Evolutionary conservation across 2,888 invertebrate genomes (phyloP), one percentile per base, ranked within the genome.

Genomic region (Sarcophaga rosellei): DNA sequence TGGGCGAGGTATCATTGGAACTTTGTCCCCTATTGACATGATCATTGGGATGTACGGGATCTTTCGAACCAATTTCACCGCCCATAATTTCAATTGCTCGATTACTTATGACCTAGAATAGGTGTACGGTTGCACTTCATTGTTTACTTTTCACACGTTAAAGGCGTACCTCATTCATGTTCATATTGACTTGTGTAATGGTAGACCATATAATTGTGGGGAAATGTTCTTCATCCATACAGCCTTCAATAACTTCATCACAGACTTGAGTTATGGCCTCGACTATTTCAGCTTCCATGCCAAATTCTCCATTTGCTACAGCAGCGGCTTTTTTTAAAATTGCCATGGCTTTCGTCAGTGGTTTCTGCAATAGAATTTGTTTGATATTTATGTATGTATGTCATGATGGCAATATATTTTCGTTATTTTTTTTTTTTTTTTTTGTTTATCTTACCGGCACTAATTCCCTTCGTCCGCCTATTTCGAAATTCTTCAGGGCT

Each of bases 141-240:
- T 1, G 8, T 35, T 35, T 35, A 35, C 35, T 10, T 35, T 35
- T 35, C 35, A 35, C 1, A 35, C 25, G 25, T n/a, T 12, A 25
- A 0, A 15, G 0, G 5, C 0, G 12, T 12, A 96, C 96, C 95
- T 99, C 99, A 92, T 99, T 99, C 3, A 98, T 96, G 93, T 99
- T 99, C 99, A 99, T 99, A 94, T 99, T 99, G 72, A 97, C 96
- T 94, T 99, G 99, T 0, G 99, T 99, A n/a, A 99, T 99, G 0
- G 99, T 99, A 94, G 99, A 99, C 99, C 99, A 99, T 91, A 99
- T 97, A 87, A 98, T 98, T 63, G 99, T 94, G 0, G 99, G 99
- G 92, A 99, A 99, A 93, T 99, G 98, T 0, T 90, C 90, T 85
- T 97, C 95, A 92, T 97, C 97, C 66, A 98, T 94, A 92, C 97